A percentile compares a stretch with the other conserved stretches of the same genome.
phyloP scores from a whole-genome alignment of 2,113 vertebrate species.

The Cariama cristata region DNA sequence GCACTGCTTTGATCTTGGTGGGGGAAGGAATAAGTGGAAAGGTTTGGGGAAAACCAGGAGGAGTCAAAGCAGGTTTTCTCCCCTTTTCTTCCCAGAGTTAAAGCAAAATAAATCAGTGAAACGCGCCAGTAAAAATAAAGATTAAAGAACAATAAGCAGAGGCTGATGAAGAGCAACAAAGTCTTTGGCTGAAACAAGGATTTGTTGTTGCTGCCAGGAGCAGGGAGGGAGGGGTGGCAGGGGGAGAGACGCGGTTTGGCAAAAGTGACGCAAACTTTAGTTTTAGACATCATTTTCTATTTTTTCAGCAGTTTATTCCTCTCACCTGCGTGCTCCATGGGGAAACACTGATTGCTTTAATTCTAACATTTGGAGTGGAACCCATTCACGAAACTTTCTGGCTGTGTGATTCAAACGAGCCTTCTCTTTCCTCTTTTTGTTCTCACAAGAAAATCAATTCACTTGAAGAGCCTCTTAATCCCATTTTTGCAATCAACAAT shows the following conservation, averaged over 20 bases:
- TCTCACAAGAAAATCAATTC: conserved; percentile 99
- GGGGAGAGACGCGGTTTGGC: background rate
- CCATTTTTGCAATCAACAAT: conserved; percentile 99
- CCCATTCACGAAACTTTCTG: conserved; percentile 94
- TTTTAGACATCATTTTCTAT: conserved; percentile 54
- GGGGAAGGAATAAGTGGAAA: background rate
- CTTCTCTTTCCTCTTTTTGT: conserved; percentile 90
- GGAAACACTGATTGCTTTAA: conserved; percentile 91
- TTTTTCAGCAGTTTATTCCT: conserved; percentile 70
- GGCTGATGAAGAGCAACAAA: background rate
- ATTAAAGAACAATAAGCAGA: conserved; percentile 2
- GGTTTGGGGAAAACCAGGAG: background rate
- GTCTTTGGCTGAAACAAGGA: background rate
- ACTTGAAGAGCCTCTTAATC: conserved; percentile 99
- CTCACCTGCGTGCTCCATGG: conserved; percentile 80
- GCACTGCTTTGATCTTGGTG: background rate
- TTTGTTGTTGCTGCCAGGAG: background rate
- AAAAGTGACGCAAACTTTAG: background rate
- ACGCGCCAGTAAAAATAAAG: background rate
- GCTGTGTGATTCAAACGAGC: conserved; percentile 92
- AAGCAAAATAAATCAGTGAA: background rate
- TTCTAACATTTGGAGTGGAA: conserved; percentile 90
- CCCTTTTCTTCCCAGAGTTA: background rate
- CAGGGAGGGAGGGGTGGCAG: background rate
- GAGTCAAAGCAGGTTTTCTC: background rate